Conservation (phyloP, 1,140 invertebrate genomes). For the Propsilocerus akamusi region DNA sequence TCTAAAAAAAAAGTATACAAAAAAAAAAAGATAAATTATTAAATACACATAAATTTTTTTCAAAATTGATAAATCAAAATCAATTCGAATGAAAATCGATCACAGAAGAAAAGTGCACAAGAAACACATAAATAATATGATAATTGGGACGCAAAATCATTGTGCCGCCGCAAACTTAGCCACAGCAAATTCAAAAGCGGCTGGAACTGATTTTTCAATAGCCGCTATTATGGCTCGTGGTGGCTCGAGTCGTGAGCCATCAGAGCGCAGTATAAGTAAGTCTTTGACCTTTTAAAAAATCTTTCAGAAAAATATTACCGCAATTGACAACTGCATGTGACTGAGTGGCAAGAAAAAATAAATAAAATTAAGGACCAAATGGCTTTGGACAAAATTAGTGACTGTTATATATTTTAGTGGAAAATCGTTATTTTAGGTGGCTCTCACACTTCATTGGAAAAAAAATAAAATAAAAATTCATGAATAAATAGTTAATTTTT, state of each 20-base stretch:
- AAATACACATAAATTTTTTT: background rate
- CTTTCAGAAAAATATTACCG: no score
- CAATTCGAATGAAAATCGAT: conserved; percentile 3
- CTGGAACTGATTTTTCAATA: conserved; percentile 79
- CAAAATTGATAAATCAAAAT: conserved; percentile 2
- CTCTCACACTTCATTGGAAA: no score
- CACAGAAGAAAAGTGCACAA: conserved; percentile 1
- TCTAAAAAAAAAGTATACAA: background rate
- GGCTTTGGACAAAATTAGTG: no score
- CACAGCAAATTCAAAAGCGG: conserved; percentile 21
- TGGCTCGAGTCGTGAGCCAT: conserved; percentile 33
- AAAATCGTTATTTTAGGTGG: no score
- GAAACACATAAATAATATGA: conserved; percentile 5
- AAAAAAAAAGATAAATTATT: background rate
- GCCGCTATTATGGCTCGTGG: conserved; percentile 73
- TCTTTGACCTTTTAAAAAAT: no score
- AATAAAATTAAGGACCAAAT: no score
- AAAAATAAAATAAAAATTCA: no score
- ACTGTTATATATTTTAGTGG: no score
- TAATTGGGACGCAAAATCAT: conserved; percentile 7
- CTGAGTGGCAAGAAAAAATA: no score
- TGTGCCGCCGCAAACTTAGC: conserved; percentile 21
- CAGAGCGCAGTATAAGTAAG: conserved; percentile 24
- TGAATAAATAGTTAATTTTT: no score
- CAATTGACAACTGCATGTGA: no score